Evolutionary conservation across 1,140 invertebrate species (phyloP).

Genomic region (Idris sp.): DNA sequence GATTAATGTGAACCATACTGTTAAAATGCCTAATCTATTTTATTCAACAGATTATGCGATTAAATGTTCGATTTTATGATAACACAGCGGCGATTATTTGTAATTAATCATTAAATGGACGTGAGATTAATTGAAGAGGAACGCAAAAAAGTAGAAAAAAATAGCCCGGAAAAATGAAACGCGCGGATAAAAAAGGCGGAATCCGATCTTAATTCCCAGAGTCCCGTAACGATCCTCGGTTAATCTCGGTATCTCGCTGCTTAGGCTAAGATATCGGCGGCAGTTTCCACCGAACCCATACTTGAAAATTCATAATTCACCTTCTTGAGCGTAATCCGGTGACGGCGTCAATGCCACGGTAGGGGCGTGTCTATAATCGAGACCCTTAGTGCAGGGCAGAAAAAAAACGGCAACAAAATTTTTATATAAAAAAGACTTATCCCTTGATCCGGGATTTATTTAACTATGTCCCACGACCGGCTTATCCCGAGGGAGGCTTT

Average conservation of each 20-base stretch:
- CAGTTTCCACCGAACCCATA: constrained; percentile 66
- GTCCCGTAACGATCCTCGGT: constrained; percentile 63
- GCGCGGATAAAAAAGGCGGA: constrained; percentile 30
- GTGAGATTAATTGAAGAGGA: constrained; percentile 18
- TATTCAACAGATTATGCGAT: constrained; percentile 33
- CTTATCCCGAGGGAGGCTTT: constrained; percentile 78
- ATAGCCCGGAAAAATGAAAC: constrained; percentile 13
- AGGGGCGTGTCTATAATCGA: constrained; percentile 57
- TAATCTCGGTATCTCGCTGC: constrained; percentile 72
- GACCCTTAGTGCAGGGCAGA: constrained; percentile 45
- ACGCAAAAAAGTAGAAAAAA: too few relatives aligned
- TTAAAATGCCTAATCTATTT: constrained; percentile 50
- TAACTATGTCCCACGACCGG: constrained; percentile 77
- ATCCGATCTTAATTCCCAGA: constrained; percentile 71
- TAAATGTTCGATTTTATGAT: constrained; percentile 41
- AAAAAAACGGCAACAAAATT: constrained; percentile 58
- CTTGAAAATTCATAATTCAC: constrained; percentile 76
- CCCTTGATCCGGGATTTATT: constrained; percentile 79
- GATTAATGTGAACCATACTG: constrained; percentile 28
- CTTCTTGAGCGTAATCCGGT: constrained; percentile 72
- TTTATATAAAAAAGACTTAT: constrained; percentile 65
- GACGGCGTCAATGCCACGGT: constrained; percentile 51
- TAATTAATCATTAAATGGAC: constrained; percentile 19
- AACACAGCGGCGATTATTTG: constrained; percentile 15
- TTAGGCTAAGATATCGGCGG: constrained; percentile 63